phyloP scores from a whole-genome alignment of 2,888 invertebrate species.

The Lithophane semibrunnea region DNA sequence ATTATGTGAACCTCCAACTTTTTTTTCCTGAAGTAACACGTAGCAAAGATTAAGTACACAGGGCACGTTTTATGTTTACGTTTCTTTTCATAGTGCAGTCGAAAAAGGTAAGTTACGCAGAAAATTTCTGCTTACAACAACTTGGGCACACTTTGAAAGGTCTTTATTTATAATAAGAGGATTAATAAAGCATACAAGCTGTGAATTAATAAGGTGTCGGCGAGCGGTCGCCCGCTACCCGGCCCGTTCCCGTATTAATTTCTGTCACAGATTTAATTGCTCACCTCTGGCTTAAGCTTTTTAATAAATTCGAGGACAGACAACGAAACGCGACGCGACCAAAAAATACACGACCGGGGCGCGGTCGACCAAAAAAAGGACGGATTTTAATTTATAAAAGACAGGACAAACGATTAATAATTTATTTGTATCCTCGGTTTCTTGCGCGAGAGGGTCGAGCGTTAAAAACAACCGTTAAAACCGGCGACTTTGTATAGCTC shows the following conservation, averaged over 20 bases:
- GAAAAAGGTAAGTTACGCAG: slow-evolving; percentile 50
- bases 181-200: slow-evolving; percentile 82
- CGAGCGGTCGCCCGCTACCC: slow-evolving; percentile 76
- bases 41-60: slow-evolving; percentile 45
- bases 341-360: slow-evolving; percentile 84
- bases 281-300: slow-evolving; percentile 88
- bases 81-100: slow-evolving; percentile 51
- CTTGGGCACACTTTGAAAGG: slow-evolving; percentile 58
- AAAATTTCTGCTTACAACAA: slow-evolving; percentile 45
- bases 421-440: slow-evolving; percentile 90
- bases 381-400: slow-evolving; percentile 90
- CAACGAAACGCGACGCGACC: slow-evolving; percentile 85
- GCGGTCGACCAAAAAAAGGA: slow-evolving; percentile 86
- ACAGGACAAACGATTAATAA: slow-evolving; percentile 91
- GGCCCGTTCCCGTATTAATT: slow-evolving; percentile 87
- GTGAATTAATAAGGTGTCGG: slow-evolving; percentile 81
- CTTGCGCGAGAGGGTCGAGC: slow-evolving; percentile 87
- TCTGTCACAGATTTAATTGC: slow-evolving; percentile 90
- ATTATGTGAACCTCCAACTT: slow-evolving; percentile 58
- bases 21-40: slow-evolving; percentile 55
- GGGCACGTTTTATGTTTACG: slow-evolving; percentile 51
- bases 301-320: slow-evolving; percentile 89
- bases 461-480: slow-evolving; percentile 91
- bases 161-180: slow-evolving; percentile 78
- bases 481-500: slow-evolving; percentile 89